These are phyloP conservation scores for Apostichopus parvimensis DNA, from an alignment of 35 echinoderm and acorn worm genomes.

Conservation along the genomic window DNA sequence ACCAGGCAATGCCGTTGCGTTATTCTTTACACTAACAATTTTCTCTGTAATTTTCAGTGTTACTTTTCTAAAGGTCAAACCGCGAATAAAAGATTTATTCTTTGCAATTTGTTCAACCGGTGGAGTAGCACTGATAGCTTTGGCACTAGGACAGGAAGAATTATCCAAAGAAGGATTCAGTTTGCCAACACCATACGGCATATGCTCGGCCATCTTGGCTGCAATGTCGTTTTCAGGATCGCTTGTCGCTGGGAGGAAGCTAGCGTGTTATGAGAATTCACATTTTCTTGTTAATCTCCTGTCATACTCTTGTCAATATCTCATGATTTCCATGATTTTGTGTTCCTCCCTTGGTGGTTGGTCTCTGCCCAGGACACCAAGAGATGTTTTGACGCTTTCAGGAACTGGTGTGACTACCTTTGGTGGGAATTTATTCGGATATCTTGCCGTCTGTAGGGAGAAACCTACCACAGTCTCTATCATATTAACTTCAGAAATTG, in stretches of 20 bases:
- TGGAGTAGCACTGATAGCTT: neutral
- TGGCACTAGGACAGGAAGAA: neutral
- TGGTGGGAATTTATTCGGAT: neutral
- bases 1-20: constrained; percentile 8
- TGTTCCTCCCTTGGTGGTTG: neutral
- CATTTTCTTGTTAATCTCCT: neutral
- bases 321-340: neutral
- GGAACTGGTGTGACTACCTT: neutral
- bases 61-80: neutral
- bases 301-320: neutral
- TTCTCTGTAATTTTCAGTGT: neutral
- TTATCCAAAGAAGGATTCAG: neutral
- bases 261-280: neutral
- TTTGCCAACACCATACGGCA: neutral
- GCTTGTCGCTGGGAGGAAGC: neutral
- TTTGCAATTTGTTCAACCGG: constrained; percentile 8
- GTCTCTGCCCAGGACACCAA: neutral
- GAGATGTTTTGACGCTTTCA: too few relatives aligned
- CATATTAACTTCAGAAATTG: neutral
- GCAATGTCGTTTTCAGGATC: neutral
- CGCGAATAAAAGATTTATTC: neutral
- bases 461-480: neutral
- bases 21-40: constrained; percentile 1
- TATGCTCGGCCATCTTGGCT: neutral
- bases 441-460: neutral